Base-by-base conservation (phyloP, 35 echinoderm and acorn worm genomes). In the Eucidaris tribuloides region DNA sequence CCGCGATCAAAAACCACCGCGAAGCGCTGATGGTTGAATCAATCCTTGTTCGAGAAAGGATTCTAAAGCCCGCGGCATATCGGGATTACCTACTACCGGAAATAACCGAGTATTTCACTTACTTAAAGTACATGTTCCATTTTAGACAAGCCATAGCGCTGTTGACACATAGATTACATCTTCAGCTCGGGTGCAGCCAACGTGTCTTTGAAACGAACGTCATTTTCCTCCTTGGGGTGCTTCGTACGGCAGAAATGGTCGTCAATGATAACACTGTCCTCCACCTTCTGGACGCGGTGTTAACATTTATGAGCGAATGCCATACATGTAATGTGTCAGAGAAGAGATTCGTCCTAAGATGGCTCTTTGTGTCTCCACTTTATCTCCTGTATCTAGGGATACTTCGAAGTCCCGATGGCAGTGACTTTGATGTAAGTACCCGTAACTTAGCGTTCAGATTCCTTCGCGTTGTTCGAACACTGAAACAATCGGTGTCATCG, bases 141-240 rank as follows among this genome's bases (percentile, higher is more conserved):
- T 74, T 17, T 20, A 38, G 68, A 1, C 68, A 74, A 74, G 68
- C 68, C 7, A 74, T 74, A 41, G 38, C 68, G 9, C 68, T 74
- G 2, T 44, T 74, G 15, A 74, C 68, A 6, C 68, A 74, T 36
- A 74, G 37, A 22, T 35, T 74, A 40, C 68, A 40, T 1, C 68
- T 74, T n/a, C 68, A 74, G 68, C 68, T 74, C 7, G n/a, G 23
- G 2, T 23, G 38, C 7, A 41, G 35, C 1, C 68, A 74, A n/a
- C 29, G 68, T 24, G 44, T 42, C 22, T 74, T 74, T 74, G 68
- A 74, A 40, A 33, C 38, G 35, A 74, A 33, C 1, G 44, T 74
- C 40, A 74, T 74, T 22, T 74, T 74, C 44, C 68, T 74, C 5
- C 68, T 74, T 6, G 68, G 68, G 25, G 24, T 74, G 68, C 24